phyloP scores from a whole-genome alignment of 1,140 invertebrate genomes.

The Calephelis nemesis region DNA sequence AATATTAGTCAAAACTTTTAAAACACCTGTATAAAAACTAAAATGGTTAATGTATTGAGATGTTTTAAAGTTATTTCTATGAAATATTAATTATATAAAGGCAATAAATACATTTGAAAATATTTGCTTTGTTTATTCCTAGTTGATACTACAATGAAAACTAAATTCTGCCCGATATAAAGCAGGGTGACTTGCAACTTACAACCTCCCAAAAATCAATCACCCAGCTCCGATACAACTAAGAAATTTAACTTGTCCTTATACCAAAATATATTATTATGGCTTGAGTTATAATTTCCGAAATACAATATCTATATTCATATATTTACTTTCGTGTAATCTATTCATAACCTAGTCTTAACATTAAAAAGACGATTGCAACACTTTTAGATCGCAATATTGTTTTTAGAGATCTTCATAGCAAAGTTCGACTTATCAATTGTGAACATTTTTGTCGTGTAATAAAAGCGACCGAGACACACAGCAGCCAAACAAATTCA shows the following conservation, averaged over 20 bases:
- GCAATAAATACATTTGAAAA: constrained; percentile 32
- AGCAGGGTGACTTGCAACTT: constrained; percentile 46
- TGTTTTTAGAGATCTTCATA: constrained; percentile 68
- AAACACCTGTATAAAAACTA: too few relatives aligned
- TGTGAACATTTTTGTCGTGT: constrained; percentile 15
- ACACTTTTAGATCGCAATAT: constrained; percentile 72
- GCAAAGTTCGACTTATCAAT: constrained; percentile 41
- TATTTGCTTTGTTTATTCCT: constrained; percentile 18
- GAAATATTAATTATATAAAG: constrained; percentile 7
- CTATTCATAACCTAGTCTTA: constrained; percentile 72
- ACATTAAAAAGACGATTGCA: constrained; percentile 65
- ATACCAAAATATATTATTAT: constrained; percentile 79
- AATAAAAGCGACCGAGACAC: constrained; percentile 6
- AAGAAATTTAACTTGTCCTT: constrained; percentile 65
- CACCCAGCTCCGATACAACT: constrained; percentile 56
- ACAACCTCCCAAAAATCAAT: constrained; percentile 42
- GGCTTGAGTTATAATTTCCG: constrained; percentile 73
- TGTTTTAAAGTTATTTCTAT: background rate
- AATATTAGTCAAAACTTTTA: too few relatives aligned
- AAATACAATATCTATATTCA: constrained; percentile 70
- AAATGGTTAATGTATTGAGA: background rate
- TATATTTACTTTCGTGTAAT: constrained; percentile 69
- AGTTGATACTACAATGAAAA: background rate
- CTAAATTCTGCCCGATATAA: constrained; percentile 21
- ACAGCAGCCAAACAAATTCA: constrained; percentile 16